Base-by-base conservation (phyloP, 2,888 invertebrate species). In the Brenthis hecate region DNA sequence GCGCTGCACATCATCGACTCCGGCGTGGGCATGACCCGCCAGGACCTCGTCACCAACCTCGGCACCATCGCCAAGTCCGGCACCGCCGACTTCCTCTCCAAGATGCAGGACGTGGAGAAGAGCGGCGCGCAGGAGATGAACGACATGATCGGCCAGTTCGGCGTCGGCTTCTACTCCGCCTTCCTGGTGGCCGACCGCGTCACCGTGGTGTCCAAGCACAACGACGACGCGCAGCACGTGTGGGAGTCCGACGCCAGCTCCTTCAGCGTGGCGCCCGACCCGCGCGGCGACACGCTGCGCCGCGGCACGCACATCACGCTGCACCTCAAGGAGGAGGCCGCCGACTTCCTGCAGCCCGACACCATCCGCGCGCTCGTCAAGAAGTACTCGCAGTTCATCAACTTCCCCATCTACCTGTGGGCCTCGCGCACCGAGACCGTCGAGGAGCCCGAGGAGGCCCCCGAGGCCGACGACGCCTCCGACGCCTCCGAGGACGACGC, bases 301-400 rank as follows among this genome's bases (percentile, higher is more conserved):
- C 96, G 99, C 78, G 99, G 99, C 84, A 96, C 98, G 14, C 96
- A 96, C 76, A 95, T 98, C 83, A 96, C 95, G 95, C 93, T 99
- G 77, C 95, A 98, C 84, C 91, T 99, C 88, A 99, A 99, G 92
- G 98, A 99, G 78, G 99, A 99, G 93, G 99, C 99, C 32, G 94
- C 96, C 76, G 99, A 99, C 92, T 99, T 97, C 94, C 91, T 99
- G 81, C 99, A 99, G 89, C 95, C 97, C 74, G 96, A 97, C 82
- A 98, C 98, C 0, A 94, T 99, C 77, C 96, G 96, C 80, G 96
- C 96, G 78, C 94, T 99, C 71, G 97, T 99, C 73, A 97, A 97
- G 92, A 99, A 99, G 90, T 99, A 99, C 93, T 99, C 99, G 6
- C 99, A 99, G 93, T 99, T 99, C 92, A 99, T 99, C 87, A 99